A percentile compares a stretch with the other conserved stretches of the same genome.
phyloP scores from a whole-genome alignment of 2,797 vertebrate genomes.

The Allobates femoralis region DNA sequence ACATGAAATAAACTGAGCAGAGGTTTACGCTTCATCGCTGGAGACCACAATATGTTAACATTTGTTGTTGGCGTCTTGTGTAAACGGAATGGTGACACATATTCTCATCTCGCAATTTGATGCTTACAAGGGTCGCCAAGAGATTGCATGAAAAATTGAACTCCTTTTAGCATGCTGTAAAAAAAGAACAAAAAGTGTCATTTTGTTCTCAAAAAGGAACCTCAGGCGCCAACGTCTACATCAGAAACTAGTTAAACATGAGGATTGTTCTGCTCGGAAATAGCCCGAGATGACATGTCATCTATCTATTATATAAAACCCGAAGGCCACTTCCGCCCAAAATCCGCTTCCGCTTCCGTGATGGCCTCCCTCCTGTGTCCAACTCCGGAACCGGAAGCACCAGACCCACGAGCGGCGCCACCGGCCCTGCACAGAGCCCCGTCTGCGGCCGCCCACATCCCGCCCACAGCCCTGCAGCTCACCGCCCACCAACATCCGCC shows the following conservation, averaged over 20 bases:
- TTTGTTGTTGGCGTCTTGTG: neutral
- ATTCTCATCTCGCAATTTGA: constrained; percentile 17
- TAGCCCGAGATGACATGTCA: constrained; percentile 32
- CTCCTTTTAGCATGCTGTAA: neutral
- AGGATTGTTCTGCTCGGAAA: constrained; percentile 20
- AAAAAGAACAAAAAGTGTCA: constrained; percentile 23
- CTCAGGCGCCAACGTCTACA: constrained; percentile 11
- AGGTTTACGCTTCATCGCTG: neutral
- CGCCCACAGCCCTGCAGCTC: too few relatives aligned
- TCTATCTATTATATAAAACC: too few relatives aligned
- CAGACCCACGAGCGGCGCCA: too few relatives aligned
- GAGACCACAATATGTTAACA: neutral
- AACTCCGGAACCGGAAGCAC: too few relatives aligned
- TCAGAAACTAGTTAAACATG: constrained; percentile 19
- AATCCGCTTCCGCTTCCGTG: too few relatives aligned
- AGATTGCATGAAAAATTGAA: neutral
- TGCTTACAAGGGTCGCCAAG: neutral
- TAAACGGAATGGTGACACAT: neutral
- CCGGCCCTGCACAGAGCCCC: too few relatives aligned
- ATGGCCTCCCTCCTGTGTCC: too few relatives aligned
- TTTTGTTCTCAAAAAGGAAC: constrained; percentile 34
- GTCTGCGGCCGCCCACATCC: too few relatives aligned
- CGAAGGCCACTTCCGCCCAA: too few relatives aligned
- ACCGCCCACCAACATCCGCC: too few relatives aligned
- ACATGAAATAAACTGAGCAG: constrained; percentile 1